These are phyloP conservation scores for Neolamprologus tretocephalus DNA, from an alignment of 2,113 vertebrate species.

Conservation along the genomic window DNA sequence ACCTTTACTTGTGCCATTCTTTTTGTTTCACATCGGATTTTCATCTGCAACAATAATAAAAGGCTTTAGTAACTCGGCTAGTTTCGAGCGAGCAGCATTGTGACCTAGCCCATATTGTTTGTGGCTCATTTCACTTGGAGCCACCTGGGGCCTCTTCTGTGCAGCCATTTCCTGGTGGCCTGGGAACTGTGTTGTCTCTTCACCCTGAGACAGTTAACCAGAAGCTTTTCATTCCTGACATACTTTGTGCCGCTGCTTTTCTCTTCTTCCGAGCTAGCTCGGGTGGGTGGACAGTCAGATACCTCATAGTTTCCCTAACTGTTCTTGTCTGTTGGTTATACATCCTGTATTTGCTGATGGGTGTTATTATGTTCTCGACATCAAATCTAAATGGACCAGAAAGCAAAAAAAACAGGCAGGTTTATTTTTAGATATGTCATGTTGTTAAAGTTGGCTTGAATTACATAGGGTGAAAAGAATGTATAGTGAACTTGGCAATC, in stretches of 20 bases:
- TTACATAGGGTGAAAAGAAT: background rate
- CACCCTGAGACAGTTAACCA: constrained; percentile 15
- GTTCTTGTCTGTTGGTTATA: background rate
- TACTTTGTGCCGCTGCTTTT: background rate
- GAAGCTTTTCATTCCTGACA: constrained; percentile 39
- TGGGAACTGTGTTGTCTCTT: constrained; percentile 41
- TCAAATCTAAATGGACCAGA: background rate
- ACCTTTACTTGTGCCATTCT: background rate
- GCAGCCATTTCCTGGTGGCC: constrained; percentile 51
- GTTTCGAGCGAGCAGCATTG: background rate
- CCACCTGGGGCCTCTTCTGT: constrained; percentile 12
- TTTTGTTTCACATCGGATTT: background rate
- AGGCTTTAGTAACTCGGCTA: background rate
- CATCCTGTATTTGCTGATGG: background rate
- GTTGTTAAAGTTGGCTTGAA: background rate
- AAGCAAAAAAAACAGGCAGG: background rate
- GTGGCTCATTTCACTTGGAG: constrained; percentile 26
- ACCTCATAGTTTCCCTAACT: background rate
- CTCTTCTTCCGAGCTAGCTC: background rate
- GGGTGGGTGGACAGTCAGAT: background rate
- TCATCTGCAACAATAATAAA: background rate
- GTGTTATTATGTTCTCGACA: background rate
- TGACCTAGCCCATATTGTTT: background rate
- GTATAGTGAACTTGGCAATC: background rate
- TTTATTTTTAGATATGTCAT: background rate